Evolutionary conservation across 2,113 vertebrate species (phyloP).

Genomic region (Varanus salvator): DNA sequence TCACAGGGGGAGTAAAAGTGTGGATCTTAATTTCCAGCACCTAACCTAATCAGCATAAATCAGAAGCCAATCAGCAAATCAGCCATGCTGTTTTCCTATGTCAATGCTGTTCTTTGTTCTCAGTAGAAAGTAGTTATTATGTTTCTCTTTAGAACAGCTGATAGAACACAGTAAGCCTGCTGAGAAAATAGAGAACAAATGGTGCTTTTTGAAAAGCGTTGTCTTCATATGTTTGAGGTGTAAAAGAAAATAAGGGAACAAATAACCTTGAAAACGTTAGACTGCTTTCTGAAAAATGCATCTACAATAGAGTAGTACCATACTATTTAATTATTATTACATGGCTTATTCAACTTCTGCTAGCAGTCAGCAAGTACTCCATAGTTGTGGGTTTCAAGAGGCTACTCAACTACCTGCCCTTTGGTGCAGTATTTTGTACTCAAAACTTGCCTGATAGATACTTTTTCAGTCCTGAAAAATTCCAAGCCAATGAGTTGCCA

Average conservation of each 20-base stretch:
- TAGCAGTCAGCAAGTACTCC: not conserved
- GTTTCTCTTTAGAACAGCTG: constrained; percentile 25
- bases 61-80: not conserved
- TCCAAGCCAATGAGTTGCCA: not conserved
- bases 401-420: not conserved
- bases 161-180: not conserved
- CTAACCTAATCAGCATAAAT: constrained; percentile 5
- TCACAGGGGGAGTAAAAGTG: not conserved
- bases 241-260: not conserved
- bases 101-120: constrained; percentile 13
- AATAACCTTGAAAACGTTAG: constrained; percentile 6
- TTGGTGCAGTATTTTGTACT: not conserved
- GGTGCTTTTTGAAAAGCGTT: not conserved
- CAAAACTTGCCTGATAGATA: not conserved
- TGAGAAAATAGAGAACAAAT: not conserved
- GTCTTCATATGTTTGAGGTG: constrained; percentile 3
- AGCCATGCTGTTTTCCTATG: constrained; percentile 5
- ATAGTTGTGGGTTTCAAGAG: not conserved
- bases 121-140: constrained; percentile 19
- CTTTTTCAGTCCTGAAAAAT: not conserved
- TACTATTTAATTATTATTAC: not conserved
- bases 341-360: not conserved
- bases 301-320: not conserved
- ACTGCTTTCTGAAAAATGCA: not conserved
- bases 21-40: not conserved